phyloP scores from a whole-genome alignment of 2,888 invertebrate species.

The Archips xylosteana region DNA sequence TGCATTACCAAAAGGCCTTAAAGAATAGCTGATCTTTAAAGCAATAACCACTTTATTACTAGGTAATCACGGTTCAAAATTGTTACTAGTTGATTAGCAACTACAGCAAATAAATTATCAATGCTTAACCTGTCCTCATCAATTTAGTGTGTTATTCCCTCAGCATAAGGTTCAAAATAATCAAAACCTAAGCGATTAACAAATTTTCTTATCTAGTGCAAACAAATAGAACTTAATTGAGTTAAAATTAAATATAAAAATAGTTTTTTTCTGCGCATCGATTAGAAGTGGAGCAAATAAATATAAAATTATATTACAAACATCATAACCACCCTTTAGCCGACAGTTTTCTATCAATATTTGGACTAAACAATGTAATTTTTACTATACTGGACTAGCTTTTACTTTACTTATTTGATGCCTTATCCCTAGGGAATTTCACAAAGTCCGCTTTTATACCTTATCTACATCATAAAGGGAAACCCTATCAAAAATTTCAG shows the following conservation, averaged over 20 bases:
- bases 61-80: not conserved
- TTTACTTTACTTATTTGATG: not conserved
- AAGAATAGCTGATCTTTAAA: not conserved
- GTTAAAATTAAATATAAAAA: conserved; percentile 40
- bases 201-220: conserved; percentile 29
- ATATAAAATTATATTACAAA: conserved; percentile 39
- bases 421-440: too few species aligned
- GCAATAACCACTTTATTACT: not conserved
- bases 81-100: not conserved
- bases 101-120: not conserved
- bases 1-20: conserved; percentile 18
- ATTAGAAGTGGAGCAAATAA: conserved; percentile 40
- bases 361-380: conserved; percentile 61
- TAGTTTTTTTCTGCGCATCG: conserved; percentile 22
- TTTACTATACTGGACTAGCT: conserved; percentile 31
- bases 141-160: not conserved
- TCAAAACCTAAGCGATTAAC: not conserved
- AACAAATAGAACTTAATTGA: conserved; percentile 20
- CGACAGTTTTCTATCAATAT: conserved; percentile 63
- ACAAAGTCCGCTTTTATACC: too few species aligned
- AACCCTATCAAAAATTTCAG: too few species aligned
- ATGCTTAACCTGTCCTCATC: not conserved
- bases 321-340: conserved; percentile 32
- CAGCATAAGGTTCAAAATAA: not conserved
- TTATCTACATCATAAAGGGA: too few species aligned